These are phyloP conservation scores for Emydura subglobosa DNA, from an alignment of 2,113 vertebrate species.

Conservation along the genomic window DNA sequence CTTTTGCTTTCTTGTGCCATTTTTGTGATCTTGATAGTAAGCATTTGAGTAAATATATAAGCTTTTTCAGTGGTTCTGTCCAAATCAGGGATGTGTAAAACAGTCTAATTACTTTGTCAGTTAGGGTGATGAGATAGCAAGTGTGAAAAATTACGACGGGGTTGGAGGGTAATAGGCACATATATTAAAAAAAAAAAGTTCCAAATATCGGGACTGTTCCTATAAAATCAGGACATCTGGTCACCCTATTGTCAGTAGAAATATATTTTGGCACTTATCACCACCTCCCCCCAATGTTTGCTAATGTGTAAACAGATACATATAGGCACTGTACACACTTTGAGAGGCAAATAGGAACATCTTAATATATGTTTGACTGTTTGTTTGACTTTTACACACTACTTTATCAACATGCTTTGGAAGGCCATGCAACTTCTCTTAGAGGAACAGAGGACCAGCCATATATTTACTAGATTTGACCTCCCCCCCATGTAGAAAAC, in stretches of 20 bases:
- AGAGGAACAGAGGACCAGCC: neutral
- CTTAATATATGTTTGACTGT: neutral
- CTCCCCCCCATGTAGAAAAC: neutral
- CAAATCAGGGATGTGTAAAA: neutral
- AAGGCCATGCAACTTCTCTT: neutral
- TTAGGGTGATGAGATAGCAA: too few species aligned
- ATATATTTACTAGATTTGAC: neutral
- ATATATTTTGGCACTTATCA: neutral
- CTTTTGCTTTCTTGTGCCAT: slow-evolving; percentile 7
- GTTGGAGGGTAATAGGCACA: too few species aligned
- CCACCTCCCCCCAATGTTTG: neutral
- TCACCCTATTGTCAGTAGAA: neutral
- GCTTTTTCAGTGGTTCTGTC: neutral
- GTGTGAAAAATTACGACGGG: too few species aligned
- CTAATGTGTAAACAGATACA: neutral
- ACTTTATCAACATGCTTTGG: neutral
- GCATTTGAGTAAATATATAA: neutral
- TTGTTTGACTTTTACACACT: neutral
- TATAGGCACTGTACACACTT: neutral
- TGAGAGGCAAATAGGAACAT: slow-evolving; percentile 14
- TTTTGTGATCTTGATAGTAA: neutral
- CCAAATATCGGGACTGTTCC: too few species aligned
- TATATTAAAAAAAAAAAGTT: too few species aligned
- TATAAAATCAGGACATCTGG: too few species aligned
- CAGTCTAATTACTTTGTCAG: slow-evolving; percentile 1